A percentile compares a stretch with the other conserved stretches of the same genome.
These are phyloP conservation scores for Calidris pygmaea DNA, from an alignment of 2,113 vertebrate genomes.

Conservation along the genomic window DNA sequence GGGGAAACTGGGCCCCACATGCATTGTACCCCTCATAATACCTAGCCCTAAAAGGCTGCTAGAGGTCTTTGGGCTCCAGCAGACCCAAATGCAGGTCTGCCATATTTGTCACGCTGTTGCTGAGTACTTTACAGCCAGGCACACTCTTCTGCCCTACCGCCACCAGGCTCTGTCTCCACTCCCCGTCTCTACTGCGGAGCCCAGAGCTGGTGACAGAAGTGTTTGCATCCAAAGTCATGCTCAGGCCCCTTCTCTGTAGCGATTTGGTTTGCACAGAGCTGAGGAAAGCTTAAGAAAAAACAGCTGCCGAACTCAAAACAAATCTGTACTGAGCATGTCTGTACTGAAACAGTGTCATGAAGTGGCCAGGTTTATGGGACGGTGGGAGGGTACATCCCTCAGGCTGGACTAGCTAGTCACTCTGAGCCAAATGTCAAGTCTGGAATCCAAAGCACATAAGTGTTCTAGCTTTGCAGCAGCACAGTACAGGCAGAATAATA, in stretches of 20 bases:
- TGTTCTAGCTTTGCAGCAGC: not conserved
- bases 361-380: not conserved
- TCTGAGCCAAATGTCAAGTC: not conserved
- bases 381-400: not conserved
- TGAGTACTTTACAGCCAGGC: not conserved
- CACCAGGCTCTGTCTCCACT: not conserved
- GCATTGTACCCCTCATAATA: conserved; percentile 30
- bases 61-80: not conserved
- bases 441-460: not conserved
- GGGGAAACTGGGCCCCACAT: not conserved
- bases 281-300: not conserved
- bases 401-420: not conserved
- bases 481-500: not conserved
- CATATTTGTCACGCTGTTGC: not conserved
- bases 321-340: not conserved
- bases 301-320: not conserved
- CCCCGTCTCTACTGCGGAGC: not conserved
- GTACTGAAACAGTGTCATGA: not conserved
- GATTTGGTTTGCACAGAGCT: not conserved
- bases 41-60: conserved; percentile 24
- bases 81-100: not conserved
- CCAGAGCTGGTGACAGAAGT: not conserved
- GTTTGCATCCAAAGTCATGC: not conserved
- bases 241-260: not conserved
- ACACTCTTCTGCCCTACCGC: not conserved